Percentiles rank a stretch among this genome's conserved stretches.
These are phyloP conservation scores for Dreissena rostriformis DNA, from an alignment of 1,140 invertebrate species.

Conservation along the genomic window DNA sequence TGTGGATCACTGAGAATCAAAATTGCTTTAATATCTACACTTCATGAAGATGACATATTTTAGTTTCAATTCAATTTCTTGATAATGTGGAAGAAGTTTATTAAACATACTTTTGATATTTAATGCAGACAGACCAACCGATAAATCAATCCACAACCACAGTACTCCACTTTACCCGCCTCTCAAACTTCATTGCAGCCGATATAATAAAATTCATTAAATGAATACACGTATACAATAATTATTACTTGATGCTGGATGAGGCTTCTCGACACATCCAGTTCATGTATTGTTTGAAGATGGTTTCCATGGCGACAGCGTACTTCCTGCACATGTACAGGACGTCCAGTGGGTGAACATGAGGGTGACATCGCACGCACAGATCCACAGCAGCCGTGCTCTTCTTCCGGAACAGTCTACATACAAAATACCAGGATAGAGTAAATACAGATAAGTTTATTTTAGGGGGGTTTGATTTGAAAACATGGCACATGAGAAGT, in stretches of 20 bases:
- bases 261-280: slow-evolving; percentile 14
- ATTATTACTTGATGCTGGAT: slow-evolving; percentile 5
- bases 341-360: slow-evolving; percentile 37
- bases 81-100: too few species aligned
- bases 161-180: too few species aligned
- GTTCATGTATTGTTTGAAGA: slow-evolving; percentile 40
- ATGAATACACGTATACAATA: too few species aligned
- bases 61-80: too few species aligned
- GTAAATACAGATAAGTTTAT: not conserved
- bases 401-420: slow-evolving; percentile 22
- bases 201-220: too few species aligned
- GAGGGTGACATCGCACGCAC: slow-evolving; percentile 35
- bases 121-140: too few species aligned
- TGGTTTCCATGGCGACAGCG: slow-evolving; percentile 45
- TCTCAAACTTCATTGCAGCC: too few species aligned
- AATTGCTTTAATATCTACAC: too few species aligned
- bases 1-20: too few species aligned
- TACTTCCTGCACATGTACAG: slow-evolving; percentile 38
- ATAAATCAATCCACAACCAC: too few species aligned
- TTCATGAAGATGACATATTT: too few species aligned
- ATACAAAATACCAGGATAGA: not conserved
- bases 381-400: not conserved
- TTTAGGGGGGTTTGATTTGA: not conserved
- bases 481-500: not conserved
- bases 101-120: too few species aligned